Base-by-base conservation (phyloP, 2,113 vertebrate species). In the Apeltes quadracus region DNA sequence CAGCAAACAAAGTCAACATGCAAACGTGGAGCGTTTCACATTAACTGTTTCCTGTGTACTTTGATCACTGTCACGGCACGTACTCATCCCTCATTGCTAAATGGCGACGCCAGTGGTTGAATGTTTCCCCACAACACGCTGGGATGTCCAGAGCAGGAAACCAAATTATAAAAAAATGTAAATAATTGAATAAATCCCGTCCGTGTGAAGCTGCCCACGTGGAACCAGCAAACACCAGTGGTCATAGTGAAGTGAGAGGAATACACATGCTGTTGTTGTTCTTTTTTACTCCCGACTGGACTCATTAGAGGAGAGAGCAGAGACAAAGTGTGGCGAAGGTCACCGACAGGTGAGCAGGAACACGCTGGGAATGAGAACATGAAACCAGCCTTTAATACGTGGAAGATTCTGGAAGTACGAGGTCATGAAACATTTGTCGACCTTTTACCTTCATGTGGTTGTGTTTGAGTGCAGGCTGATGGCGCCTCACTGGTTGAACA, bases 171-270 rank as follows among this genome's bases (percentile, higher is more conserved):
- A 16, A 61, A 69, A 66, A 59, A 63, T 66, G 22, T 0, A 69
- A 29, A 29, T 29, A 29, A 29, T 29, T n/a, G n/a, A n/a, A n/a
- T n/a, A n/a, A 59, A 36, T 20, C 32, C 14, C 4, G 32, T 41
- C 44, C 51, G 9, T 32, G 51, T 57, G 36, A 34, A 29, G 34
- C 8, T 13, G 2, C n/a, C 58, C n/a, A 54, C 22, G 27, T 55
- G 32, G n/a, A 75, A 10, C 20, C 39, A 53, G 62, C 10, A 46
- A 61, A n/a, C 41, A 58, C 14, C 55, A 69, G 29, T 18, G 18
- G 23, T 23, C 50, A 71, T 53, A 51, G 68, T 39, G 58, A 0
- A 65, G 29, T 39, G 11, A 66, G 7, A 58, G 15, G 27, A 18
- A 50, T 43, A 18, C 29, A 29, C 5, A 29, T 29, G 29, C 5